A percentile compares a stretch with the other conserved stretches of the same genome.
Evolutionary conservation across 2,797 vertebrate genomes (phyloP).

Genomic region (Luscinia megarhynchos): DNA sequence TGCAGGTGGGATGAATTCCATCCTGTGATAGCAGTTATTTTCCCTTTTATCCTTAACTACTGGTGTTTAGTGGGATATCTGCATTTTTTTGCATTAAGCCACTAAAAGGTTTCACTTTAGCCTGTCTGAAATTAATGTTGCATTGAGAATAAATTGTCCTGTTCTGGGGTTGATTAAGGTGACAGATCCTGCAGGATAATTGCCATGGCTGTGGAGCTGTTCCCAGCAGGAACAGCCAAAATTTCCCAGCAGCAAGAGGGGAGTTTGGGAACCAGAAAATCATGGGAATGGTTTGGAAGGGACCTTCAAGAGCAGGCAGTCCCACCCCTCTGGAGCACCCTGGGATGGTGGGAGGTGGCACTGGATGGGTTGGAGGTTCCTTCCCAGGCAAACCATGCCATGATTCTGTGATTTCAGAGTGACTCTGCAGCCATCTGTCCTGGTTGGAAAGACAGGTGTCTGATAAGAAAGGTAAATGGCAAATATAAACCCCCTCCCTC

Average conservation of each 20-base stretch:
- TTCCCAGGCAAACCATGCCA: background rate
- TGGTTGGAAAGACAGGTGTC: too few relatives aligned
- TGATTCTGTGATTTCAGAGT: too few relatives aligned
- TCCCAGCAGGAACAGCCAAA: background rate
- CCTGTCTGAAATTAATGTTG: constrained; percentile 36
- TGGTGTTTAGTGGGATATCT: background rate
- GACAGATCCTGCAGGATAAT: background rate
- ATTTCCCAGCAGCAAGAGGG: background rate
- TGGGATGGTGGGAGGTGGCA: background rate
- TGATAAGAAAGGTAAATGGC: too few relatives aligned
- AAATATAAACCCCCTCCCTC: too few relatives aligned
- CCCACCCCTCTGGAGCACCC: background rate
- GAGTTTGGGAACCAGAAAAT: background rate
- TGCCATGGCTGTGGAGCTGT: background rate
- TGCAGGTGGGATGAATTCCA: background rate
- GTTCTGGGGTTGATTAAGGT: background rate
- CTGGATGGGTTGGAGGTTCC: background rate
- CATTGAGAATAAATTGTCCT: background rate
- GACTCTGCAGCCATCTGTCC: too few relatives aligned
- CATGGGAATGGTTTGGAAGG: background rate
- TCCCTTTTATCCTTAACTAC: background rate
- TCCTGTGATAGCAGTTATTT: background rate
- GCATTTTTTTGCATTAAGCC: background rate
- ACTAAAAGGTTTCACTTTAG: constrained; percentile 10
- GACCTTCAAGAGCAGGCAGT: too few relatives aligned